Conservation (phyloP, 2,797 vertebrate species). For the Scleropages formosus region DNA sequence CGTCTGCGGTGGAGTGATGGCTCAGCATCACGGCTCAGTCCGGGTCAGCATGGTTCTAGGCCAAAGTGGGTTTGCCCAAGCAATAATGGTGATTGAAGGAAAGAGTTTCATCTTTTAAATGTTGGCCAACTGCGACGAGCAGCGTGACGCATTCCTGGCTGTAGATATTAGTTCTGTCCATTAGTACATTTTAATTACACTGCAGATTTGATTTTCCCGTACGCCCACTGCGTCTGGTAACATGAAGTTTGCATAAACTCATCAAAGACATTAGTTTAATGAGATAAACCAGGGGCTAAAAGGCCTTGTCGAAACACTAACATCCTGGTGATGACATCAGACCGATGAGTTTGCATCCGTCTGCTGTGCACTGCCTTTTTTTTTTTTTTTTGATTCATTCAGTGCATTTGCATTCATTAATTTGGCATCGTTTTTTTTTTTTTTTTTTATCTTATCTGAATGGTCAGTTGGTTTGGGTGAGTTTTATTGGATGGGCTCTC, state of each 20-base stretch:
- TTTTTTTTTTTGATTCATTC: too few relatives aligned
- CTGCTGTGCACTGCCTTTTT: too few relatives aligned
- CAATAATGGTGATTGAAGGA: constrained; percentile 21
- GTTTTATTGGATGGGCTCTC: too few relatives aligned
- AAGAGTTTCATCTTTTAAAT: constrained; percentile 30
- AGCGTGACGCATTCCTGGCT: constrained; percentile 41
- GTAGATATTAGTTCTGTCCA: constrained; percentile 21
- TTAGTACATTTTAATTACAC: constrained; percentile 5
- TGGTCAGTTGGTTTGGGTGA: too few relatives aligned
- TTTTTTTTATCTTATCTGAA: too few relatives aligned
- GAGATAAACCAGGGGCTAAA: background rate
- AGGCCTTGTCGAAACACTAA: background rate
- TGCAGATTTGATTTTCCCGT: constrained; percentile 12
- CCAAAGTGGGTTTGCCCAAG: background rate
- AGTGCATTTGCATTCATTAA: too few relatives aligned
- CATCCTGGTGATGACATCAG: too few relatives aligned
- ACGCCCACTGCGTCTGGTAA: background rate
- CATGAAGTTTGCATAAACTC: constrained; percentile 6
- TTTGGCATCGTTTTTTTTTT: too few relatives aligned
- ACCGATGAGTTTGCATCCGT: too few relatives aligned
- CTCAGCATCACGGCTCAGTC: constrained; percentile 21
- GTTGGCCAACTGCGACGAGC: constrained; percentile 24
- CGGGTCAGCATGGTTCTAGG: background rate
- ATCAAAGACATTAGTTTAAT: background rate
- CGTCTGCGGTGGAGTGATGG: background rate